These are phyloP conservation scores for Pseudococcus longispinus DNA, from an alignment of 2,888 invertebrate genomes.

Conservation along the genomic window DNA sequence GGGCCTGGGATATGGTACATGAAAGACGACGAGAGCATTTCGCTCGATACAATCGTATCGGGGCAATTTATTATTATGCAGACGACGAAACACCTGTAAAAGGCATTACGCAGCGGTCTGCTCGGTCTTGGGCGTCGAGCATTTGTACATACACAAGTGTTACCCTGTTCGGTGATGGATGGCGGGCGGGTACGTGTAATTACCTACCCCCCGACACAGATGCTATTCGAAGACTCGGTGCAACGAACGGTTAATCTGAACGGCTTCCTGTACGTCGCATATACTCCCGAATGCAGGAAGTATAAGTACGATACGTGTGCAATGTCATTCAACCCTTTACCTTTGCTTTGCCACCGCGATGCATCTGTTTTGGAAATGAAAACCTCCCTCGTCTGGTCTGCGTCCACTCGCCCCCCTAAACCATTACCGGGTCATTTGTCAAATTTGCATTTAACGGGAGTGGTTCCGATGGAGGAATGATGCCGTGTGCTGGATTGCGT, in stretches of 20 bases:
- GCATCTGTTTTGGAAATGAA: neutral
- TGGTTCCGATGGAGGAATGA: neutral
- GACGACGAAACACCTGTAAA: neutral
- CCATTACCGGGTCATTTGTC: neutral
- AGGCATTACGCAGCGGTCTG: neutral
- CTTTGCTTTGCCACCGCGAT: neutral
- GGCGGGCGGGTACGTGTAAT: neutral
- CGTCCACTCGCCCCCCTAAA: neutral
- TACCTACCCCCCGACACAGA: neutral
- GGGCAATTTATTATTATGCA: too few species aligned
- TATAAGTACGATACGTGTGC: neutral
- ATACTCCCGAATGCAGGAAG: neutral
- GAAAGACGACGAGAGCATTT: neutral
- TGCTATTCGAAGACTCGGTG: neutral
- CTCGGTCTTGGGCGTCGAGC: neutral
- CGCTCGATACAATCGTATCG: too few species aligned
- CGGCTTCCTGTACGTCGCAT: neutral
- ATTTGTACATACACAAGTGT: neutral
- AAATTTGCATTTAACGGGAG: neutral
- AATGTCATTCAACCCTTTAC: constrained; percentile 9
- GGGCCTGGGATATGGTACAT: neutral
- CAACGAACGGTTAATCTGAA: constrained; percentile 16
- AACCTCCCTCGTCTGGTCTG: neutral
- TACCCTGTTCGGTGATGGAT: neutral
- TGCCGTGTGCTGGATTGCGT: neutral